These are phyloP conservation scores for Lasiommata megera DNA, from an alignment of 2,888 invertebrate species.

Conservation along the genomic window DNA sequence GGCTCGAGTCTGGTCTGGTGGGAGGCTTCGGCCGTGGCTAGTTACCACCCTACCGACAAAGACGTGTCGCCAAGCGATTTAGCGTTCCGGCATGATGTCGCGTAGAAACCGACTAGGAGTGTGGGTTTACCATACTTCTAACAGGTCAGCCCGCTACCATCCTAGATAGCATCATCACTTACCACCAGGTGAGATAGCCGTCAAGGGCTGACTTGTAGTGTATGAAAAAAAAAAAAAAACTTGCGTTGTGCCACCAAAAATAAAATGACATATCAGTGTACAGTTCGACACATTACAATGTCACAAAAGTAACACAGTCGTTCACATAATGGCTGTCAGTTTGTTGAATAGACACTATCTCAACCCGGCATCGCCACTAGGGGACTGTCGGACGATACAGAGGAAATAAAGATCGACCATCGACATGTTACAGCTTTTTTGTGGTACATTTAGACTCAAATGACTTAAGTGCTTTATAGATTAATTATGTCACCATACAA, in stretches of 20 bases:
- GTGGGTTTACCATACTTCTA: no score
- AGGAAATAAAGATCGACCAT: not conserved
- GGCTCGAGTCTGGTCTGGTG: no score
- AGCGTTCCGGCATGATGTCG: no score
- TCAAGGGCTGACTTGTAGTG: no score
- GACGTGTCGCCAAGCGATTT: no score
- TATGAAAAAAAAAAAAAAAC: not conserved
- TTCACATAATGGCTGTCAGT: slow-evolving; percentile 11
- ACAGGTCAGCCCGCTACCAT: no score
- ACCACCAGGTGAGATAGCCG: no score
- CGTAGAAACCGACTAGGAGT: no score
- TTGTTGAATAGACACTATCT: slow-evolving; percentile 12
- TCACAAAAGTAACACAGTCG: slow-evolving; percentile 9
- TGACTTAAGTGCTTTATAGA: not conserved
- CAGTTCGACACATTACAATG: not conserved
- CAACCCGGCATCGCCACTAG: slow-evolving; percentile 9
- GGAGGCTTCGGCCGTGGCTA: no score
- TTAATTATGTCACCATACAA: not conserved
- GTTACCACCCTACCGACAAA: not conserved
- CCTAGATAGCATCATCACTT: no score
- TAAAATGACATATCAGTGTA: not conserved
- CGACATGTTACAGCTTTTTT: slow-evolving; percentile 5
- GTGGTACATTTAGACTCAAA: not conserved
- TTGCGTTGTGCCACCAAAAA: not conserved
- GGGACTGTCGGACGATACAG: slow-evolving; percentile 13